phyloP scores from a whole-genome alignment of 2,113 vertebrate species.

The Nycticryphes semicollaris region DNA sequence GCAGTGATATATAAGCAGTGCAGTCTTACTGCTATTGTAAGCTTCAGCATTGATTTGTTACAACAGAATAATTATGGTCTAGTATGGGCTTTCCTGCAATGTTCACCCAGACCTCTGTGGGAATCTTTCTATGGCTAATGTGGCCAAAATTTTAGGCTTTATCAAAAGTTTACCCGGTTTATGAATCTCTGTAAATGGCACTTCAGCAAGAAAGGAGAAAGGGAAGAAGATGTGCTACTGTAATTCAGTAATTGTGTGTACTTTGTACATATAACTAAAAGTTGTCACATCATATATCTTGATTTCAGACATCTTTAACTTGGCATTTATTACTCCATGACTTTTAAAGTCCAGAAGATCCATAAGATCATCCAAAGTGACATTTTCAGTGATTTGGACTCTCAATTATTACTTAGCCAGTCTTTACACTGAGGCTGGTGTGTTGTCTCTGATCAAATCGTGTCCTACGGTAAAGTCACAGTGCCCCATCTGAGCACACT shows the following conservation, averaged over 20 bases:
- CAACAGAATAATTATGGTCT: background rate
- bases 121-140: background rate
- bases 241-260: background rate
- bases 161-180: background rate
- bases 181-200: background rate
- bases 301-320: constrained; percentile 11
- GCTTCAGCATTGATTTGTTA: background rate
- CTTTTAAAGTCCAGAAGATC: background rate
- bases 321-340: background rate
- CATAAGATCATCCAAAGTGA: background rate
- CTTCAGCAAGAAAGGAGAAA: background rate
- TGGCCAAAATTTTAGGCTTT: background rate
- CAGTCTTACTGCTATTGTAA: background rate
- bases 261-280: background rate
- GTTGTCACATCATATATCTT: background rate
- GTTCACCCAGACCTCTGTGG: background rate
- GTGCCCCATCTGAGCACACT: background rate
- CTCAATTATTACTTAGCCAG: background rate
- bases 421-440: fast-evolving
- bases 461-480: background rate
- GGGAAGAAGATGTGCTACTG: background rate
- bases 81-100: background rate
- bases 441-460: background rate
- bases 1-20: background rate
- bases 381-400: background rate